These are phyloP conservation scores for Malurus melanocephalus DNA, from an alignment of 2,113 vertebrate genomes.

Conservation along the genomic window DNA sequence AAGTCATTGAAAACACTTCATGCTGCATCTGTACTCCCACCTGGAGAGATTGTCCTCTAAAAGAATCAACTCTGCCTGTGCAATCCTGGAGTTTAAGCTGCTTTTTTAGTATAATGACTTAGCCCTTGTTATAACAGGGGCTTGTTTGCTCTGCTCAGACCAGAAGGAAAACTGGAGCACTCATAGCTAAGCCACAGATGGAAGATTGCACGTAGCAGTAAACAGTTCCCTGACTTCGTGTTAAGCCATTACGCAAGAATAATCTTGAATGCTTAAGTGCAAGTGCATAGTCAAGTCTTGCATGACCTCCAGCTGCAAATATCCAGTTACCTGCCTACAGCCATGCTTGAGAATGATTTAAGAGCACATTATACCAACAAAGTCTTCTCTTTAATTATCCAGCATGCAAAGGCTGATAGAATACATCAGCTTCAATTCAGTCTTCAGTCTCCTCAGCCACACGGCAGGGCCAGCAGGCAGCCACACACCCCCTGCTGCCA, in stretches of 20 bases:
- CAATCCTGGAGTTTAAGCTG: neutral
- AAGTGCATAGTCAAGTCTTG: conserved; percentile 23
- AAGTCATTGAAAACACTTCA: neutral
- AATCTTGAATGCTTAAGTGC: conserved; percentile 18
- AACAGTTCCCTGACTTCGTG: neutral
- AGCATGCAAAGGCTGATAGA: neutral
- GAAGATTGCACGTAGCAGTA: neutral
- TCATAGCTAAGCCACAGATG: neutral
- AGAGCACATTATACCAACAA: neutral
- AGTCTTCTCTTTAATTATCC: neutral
- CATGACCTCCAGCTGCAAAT: conserved; percentile 25
- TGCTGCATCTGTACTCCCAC: neutral
- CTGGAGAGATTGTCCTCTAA: neutral
- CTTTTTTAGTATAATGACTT: neutral
- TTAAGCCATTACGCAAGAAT: neutral
- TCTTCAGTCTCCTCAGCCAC: neutral
- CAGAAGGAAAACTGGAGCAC: neutral
- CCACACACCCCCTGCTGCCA: neutral
- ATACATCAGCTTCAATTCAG: neutral
- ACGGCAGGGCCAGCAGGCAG: neutral
- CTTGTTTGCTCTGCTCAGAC: neutral
- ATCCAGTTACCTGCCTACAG: conserved; percentile 12
- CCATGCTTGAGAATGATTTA: neutral
- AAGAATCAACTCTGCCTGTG: neutral
- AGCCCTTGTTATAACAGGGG: neutral